Base-by-base conservation (phyloP, 1,140 invertebrate species). In the Nymphalis io region DNA sequence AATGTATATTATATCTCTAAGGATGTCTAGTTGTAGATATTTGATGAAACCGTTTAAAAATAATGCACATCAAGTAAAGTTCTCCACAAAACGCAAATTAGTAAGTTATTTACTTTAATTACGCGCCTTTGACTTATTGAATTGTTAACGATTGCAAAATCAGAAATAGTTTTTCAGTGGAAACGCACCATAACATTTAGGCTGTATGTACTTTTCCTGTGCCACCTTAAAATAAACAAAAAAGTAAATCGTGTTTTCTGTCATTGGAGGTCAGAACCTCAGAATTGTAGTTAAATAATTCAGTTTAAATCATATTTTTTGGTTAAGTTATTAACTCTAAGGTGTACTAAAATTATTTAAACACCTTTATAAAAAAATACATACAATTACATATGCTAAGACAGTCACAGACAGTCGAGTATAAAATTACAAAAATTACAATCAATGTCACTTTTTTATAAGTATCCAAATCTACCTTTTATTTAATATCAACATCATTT, bases 401-500 rank as follows among this genome's bases (percentile, higher is more conserved):
- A 55, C 51, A 55, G 51, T 55, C 51, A 55, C 20, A 27, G 21
- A 27, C 20, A 15, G 21, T 23, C 20, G 18, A 15, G 40, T 27
- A 55, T 27, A 55, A 55, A 23, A 55, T 55, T 55, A 55, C 51
- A 55, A 55, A 53, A 55, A 23, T 55, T 55, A 55, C 21, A 53
- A n/a, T 23, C 11, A 53, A 21, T 21, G 18, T 21, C 20, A 21
- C 18, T 23, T 55, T 55, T 15, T 55, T 27, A 21, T 55, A 23
- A 55, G 51, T 55, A 27, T 55, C 21, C 10, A 55, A 27, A 21
- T 55, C 46, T 20, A 10, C 16, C 20, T 55, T 55, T 33, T 23
- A 13, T 53, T 23, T 53, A 23, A 11, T 21, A 53, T 55, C 21
- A 27, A 51, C 42, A 51, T 20, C 13, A 55, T 55, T 20, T 55